Conservation (phyloP, 2,113 vertebrate genomes). For the Gymnorhina tibicen region DNA sequence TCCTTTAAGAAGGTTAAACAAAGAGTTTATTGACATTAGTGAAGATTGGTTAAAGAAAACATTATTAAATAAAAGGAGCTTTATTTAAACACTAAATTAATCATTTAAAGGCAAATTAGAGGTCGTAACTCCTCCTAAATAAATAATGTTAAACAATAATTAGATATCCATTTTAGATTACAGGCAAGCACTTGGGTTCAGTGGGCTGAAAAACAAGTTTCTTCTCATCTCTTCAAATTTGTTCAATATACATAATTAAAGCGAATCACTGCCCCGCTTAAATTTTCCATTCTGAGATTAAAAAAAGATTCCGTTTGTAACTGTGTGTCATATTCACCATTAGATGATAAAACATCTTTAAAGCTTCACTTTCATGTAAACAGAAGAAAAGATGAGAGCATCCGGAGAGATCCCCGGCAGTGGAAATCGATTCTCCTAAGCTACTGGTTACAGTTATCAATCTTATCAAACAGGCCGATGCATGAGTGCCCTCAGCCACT, state of each 20-base stretch:
- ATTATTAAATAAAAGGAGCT: slow-evolving; percentile 86
- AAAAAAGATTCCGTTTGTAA: slow-evolving; percentile 36
- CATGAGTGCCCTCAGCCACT: slow-evolving; percentile 13
- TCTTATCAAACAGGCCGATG: slow-evolving; percentile 22
- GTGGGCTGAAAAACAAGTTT: slow-evolving; percentile 54
- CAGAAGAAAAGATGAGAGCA: slow-evolving; percentile 56
- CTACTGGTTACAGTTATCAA: slow-evolving; percentile 33
- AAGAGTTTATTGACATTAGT: slow-evolving; percentile 86
- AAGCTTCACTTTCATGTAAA: slow-evolving; percentile 57
- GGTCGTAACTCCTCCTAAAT: slow-evolving; percentile 76
- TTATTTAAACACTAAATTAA: slow-evolving; percentile 89
- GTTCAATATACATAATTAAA: slow-evolving; percentile 54
- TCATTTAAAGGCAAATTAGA: slow-evolving; percentile 89
- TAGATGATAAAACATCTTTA: slow-evolving; percentile 53
- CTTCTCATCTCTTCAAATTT: slow-evolving; percentile 54
- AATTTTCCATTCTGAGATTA: slow-evolving; percentile 52
- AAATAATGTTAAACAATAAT: slow-evolving; percentile 80
- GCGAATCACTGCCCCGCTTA: slow-evolving; percentile 23
- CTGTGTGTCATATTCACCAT: slow-evolving; percentile 23
- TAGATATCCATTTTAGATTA: slow-evolving; percentile 77
- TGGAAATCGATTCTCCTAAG: slow-evolving; percentile 32
- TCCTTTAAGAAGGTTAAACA: slow-evolving; percentile 87
- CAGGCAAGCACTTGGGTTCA: slow-evolving; percentile 50
- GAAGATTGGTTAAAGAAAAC: slow-evolving; percentile 85
- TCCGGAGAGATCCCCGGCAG: slow-evolving; percentile 3